phyloP scores from a whole-genome alignment of 2,888 invertebrate genomes.

The Tridacna crocea region DNA sequence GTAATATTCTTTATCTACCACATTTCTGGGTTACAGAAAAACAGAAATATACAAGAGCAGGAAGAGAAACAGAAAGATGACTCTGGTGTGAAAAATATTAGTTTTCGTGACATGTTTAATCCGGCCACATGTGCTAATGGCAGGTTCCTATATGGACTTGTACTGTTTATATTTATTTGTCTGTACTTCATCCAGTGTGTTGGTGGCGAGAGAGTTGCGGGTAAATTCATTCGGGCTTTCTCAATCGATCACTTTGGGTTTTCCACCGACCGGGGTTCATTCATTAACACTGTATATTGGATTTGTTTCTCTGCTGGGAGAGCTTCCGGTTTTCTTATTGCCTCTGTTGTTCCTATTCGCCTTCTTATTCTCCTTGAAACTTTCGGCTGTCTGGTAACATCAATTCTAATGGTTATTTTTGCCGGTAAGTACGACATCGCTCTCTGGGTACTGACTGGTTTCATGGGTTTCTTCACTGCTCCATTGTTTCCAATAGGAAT shows the following conservation, averaged over 20 bases:
- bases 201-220: conserved; percentile 70
- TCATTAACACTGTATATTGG: conserved; percentile 72
- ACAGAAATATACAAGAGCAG: not conserved
- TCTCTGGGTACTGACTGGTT: conserved; percentile 69
- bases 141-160: conserved; percentile 59
- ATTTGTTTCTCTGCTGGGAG: conserved; percentile 68
- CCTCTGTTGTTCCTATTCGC: conserved; percentile 64
- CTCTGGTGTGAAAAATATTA: conserved; percentile 4
- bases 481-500: conserved; percentile 71
- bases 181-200: conserved; percentile 65
- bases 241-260: conserved; percentile 67
- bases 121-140: conserved; percentile 69
- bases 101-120: conserved; percentile 61
- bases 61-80: not conserved
- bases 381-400: conserved; percentile 49
- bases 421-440: conserved; percentile 45
- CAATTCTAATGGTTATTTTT: conserved; percentile 59
- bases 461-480: conserved; percentile 66
- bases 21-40: conserved; percentile 32
- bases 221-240: conserved; percentile 72
- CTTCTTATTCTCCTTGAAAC: conserved; percentile 63
- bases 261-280: conserved; percentile 61
- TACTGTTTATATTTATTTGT: conserved; percentile 63
- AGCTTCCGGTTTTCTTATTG: conserved; percentile 61
- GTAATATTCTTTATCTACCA: conserved; percentile 65